Evolutionary conservation across 2,888 invertebrate genomes (phyloP), one percentile per base, ranked within the genome.

Genomic region (Nebria salina): DNA sequence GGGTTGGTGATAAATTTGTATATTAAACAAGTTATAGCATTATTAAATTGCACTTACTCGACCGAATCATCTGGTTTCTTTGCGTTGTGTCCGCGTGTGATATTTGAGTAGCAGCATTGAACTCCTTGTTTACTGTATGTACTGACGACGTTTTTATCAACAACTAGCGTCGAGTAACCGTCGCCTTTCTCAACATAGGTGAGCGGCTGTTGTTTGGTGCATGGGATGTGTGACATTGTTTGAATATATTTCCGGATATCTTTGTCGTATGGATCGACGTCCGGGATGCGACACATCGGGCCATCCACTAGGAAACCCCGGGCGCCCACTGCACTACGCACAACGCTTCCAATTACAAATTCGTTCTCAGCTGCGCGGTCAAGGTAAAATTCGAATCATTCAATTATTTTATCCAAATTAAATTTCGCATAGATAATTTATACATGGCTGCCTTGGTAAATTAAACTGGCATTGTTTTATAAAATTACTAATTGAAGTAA

Each of bases 231-330:
- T 81, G 90, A 89, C 82, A 90, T 88, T 34, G 90, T 89, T 70
- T 89, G 89, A 82, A 92, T 90, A 83, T 91, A 90, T 82, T 89
- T 87, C 86, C 89, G 90, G 13, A 91, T 90, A 82, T 91, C 91
- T 6, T 86, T 84, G 82, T 92, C 91, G 83, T 92, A 92, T 5
- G 93, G 91, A 85, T 93, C 91, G 82, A 92, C 84, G 83, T 93
- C 91, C 15, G 91, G 90, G 86, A 94, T 93, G 85, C 90, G 91
- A 85, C 94, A 94, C 85, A 90, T 91, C 65, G 92, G 89, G 85
- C 91, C 93, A 89, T 91, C 90, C 2, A 92, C 90, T 81, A 92
- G 86, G 66, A 66, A 81, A 25, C 75, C 75, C 43, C 42, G 66
- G 20, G 75, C 26, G n/a, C 26, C 68, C 70, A 70, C 80, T 80